Evolutionary conservation across 2,113 vertebrate species (phyloP).

Genomic region (Phylloscopus trochiloides): DNA sequence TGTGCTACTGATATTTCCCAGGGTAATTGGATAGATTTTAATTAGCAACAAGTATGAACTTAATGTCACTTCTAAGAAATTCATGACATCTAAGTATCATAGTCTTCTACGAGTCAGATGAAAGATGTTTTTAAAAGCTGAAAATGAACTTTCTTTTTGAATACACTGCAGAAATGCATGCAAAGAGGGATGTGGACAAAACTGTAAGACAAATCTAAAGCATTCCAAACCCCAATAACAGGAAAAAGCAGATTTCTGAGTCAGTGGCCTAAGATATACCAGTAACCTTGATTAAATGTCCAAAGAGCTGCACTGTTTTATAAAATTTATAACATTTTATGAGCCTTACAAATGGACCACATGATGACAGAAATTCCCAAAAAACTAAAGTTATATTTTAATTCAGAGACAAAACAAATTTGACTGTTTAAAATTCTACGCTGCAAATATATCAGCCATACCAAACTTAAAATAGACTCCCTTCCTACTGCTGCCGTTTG

Average conservation of each 20-base stretch:
- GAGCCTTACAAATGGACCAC: not conserved
- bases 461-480: not conserved
- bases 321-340: not conserved
- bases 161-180: not conserved
- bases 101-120: constrained; percentile 20
- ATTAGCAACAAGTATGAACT: constrained; percentile 66
- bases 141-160: not conserved
- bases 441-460: not conserved
- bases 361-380: not conserved
- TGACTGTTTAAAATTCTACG: not conserved
- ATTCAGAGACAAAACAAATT: not conserved
- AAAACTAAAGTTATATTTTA: not conserved
- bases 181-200: not conserved
- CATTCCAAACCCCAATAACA: not conserved
- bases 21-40: constrained; percentile 66
- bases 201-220: not conserved
- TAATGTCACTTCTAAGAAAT: constrained; percentile 47
- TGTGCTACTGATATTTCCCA: constrained; percentile 44
- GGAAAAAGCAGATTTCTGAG: not conserved
- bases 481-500: not conserved
- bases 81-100: not conserved
- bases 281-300: not conserved
- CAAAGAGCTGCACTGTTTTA: not conserved
- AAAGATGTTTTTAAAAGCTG: constrained; percentile 38
- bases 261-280: not conserved